Evolutionary conservation across 2,888 invertebrate genomes (phyloP).

Genomic region (Plebejus anna): DNA sequence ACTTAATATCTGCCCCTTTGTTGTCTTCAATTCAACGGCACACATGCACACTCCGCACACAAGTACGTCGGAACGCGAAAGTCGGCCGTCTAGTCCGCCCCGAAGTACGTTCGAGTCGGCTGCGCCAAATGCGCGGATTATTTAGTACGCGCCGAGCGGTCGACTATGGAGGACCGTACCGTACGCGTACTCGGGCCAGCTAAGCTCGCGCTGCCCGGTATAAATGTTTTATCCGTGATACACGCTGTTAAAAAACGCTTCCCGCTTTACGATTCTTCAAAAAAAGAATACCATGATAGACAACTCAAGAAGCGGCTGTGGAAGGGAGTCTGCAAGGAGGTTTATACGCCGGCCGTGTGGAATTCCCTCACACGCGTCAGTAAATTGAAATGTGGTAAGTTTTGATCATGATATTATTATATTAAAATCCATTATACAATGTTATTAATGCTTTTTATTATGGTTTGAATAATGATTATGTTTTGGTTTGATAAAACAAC

Average conservation of each 20-base stretch:
- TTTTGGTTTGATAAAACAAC: no score
- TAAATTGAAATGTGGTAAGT: neutral
- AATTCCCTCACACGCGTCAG: neutral
- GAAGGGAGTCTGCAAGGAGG: neutral
- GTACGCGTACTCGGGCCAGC: neutral
- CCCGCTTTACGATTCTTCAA: neutral
- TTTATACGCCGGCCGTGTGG: neutral
- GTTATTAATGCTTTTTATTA: no score
- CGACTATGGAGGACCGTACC: neutral
- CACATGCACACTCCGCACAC: neutral
- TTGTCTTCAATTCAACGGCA: neutral
- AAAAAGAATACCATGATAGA: neutral
- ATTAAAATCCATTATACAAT: no score
- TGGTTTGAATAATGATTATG: no score
- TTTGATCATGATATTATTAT: neutral
- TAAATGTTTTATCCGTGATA: neutral
- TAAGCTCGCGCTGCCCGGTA: neutral
- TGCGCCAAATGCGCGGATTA: constrained; percentile 1
- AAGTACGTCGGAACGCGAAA: neutral
- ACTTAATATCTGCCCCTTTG: neutral
- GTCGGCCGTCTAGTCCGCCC: neutral
- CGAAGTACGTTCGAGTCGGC: neutral
- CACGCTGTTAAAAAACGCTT: neutral
- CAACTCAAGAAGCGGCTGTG: neutral
- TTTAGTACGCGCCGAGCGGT: constrained; percentile 12